Percentiles rank a stretch among this genome's conserved stretches.
phyloP scores from a whole-genome alignment of 1,140 invertebrate genomes.

The Zaprionus capensis region DNA sequence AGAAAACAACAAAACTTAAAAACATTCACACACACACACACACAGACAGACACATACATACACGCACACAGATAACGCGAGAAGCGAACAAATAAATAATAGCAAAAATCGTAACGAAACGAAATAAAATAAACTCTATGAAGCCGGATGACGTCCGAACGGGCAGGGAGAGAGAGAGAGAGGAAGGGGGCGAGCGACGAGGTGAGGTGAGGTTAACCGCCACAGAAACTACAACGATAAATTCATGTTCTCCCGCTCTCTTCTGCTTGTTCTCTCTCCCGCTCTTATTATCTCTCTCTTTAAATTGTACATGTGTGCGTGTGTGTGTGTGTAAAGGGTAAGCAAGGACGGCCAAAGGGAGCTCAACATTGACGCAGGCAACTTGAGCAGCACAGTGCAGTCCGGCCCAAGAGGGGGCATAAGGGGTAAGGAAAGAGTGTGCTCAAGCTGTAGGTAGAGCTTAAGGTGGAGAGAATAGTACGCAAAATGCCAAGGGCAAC shows the following conservation, averaged over 20 bases:
- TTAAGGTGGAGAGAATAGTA: constrained; percentile 11
- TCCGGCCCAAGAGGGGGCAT: too few relatives aligned
- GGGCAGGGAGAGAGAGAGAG: constrained; percentile 14
- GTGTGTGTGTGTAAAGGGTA: constrained; percentile 37
- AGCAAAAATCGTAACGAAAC: constrained; percentile 82
- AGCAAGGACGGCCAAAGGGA: constrained; percentile 39
- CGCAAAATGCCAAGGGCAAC: constrained; percentile 45
- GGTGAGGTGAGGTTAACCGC: constrained; percentile 53
- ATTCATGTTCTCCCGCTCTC: constrained; percentile 43
- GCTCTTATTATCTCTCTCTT: constrained; percentile 2
- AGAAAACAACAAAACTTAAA: constrained; percentile 64
- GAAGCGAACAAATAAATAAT: constrained; percentile 78
- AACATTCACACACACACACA: constrained; percentile 58
- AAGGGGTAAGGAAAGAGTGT: background rate
- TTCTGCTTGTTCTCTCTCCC: constrained; percentile 20
- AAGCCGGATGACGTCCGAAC: constrained; percentile 54
- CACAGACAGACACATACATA: constrained; percentile 43
- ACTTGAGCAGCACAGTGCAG: background rate
- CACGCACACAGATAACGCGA: constrained; percentile 39
- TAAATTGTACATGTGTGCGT: background rate
- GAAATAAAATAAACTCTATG: constrained; percentile 79
- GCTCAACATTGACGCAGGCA: constrained; percentile 8
- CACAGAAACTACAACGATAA: constrained; percentile 54
- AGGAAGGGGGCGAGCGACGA: constrained; percentile 7
- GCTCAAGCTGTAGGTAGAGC: background rate